Evolutionary conservation across 1,140 invertebrate genomes (phyloP).

Genomic region (Calephelis nemesis): DNA sequence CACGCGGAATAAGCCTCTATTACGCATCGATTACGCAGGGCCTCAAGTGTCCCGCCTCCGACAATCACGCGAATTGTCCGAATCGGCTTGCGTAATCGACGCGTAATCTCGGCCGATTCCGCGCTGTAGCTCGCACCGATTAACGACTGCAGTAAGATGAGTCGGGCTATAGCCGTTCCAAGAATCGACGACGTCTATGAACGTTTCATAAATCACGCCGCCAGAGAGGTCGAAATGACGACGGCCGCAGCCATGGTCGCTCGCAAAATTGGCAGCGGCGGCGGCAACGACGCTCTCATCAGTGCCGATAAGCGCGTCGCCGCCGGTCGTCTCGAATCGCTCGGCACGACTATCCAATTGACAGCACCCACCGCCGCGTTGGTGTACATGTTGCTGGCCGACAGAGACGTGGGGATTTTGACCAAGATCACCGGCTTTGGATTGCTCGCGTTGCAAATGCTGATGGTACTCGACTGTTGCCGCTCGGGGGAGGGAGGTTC

Average conservation of each 20-base stretch:
- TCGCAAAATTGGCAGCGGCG: neutral
- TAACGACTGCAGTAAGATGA: neutral
- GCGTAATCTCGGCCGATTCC: conserved; percentile 8
- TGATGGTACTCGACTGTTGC: conserved; percentile 6
- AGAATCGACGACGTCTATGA: neutral
- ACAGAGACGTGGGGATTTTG: conserved; percentile 1
- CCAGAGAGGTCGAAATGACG: conserved; percentile 7
- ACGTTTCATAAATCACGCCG: conserved; percentile 9
- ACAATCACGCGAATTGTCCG: conserved; percentile 8
- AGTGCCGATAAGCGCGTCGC: conserved; percentile 2
- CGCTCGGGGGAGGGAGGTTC: neutral
- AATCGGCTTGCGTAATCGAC: conserved; percentile 5
- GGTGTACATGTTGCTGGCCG: conserved; percentile 6
- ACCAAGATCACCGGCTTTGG: conserved; percentile 3
- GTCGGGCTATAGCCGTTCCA: neutral
- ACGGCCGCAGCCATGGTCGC: neutral
- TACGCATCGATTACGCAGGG: conserved; percentile 9
- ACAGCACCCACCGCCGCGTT: neutral
- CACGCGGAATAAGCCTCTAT: neutral
- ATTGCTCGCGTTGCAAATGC: conserved; percentile 1
- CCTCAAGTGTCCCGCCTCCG: conserved; percentile 5
- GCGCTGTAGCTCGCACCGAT: neutral
- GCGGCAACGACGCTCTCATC: neutral
- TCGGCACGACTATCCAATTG: conserved; percentile 5
- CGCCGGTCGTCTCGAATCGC: neutral